A percentile compares a stretch with the other conserved stretches of the same genome.
These are phyloP conservation scores for Miichthys miiuy DNA, from an alignment of 2,797 vertebrate genomes.

Conservation along the genomic window DNA sequence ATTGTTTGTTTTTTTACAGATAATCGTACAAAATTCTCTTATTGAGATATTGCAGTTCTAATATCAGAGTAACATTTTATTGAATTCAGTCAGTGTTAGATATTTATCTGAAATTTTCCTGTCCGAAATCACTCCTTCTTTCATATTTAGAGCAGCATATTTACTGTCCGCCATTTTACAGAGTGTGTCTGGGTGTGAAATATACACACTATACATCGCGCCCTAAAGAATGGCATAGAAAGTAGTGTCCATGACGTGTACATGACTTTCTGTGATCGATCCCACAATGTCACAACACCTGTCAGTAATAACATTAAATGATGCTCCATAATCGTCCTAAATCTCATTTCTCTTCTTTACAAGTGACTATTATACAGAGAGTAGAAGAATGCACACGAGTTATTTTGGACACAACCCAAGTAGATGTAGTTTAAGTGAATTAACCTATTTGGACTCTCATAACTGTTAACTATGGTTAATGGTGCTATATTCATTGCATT, in stretches of 20 bases:
- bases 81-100: background rate
- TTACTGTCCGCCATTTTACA: background rate
- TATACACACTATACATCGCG: background rate
- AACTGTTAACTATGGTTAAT: slow-evolving; percentile 15
- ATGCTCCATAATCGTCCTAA: background rate
- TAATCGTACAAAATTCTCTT: background rate
- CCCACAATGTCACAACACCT: background rate
- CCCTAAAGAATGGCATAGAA: background rate
- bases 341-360: background rate
- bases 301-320: background rate
- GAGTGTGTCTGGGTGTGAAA: background rate
- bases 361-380: slow-evolving; percentile 12
- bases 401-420: slow-evolving; percentile 16
- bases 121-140: background rate
- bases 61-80: slow-evolving; percentile 11
- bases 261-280: background rate
- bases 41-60: background rate
- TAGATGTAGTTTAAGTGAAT: slow-evolving; percentile 24
- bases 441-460: background rate
- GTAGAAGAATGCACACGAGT: slow-evolving; percentile 5
- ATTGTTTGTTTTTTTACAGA: background rate
- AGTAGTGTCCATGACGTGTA: background rate
- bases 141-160: background rate
- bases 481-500: background rate
- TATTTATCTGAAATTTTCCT: background rate